phyloP scores from a whole-genome alignment of 1,140 invertebrate genomes.

The Adelges cooleyi region DNA sequence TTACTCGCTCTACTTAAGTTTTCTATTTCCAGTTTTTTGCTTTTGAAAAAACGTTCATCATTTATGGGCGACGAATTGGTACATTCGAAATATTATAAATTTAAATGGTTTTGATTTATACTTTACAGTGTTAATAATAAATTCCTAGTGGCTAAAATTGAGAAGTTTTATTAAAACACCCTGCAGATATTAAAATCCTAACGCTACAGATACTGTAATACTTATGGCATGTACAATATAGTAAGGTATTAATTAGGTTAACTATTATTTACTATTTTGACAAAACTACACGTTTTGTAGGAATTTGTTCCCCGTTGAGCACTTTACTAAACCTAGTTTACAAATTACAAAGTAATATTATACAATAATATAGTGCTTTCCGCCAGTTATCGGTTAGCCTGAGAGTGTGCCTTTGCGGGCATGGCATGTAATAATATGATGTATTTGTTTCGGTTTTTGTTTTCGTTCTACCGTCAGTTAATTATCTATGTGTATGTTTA shows the following conservation, averaged over 20 bases:
- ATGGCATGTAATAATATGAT: too few relatives aligned
- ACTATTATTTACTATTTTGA: neutral
- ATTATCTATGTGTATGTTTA: too few relatives aligned
- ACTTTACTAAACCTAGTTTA: conserved; percentile 4
- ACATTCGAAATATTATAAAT: too few relatives aligned
- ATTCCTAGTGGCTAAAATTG: too few relatives aligned
- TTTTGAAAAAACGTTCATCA: too few relatives aligned
- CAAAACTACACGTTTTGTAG: neutral
- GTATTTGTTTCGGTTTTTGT: too few relatives aligned
- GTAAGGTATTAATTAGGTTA: neutral
- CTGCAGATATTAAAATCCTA: conserved; percentile 16
- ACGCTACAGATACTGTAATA: neutral
- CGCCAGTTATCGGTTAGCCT: neutral
- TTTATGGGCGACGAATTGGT: too few relatives aligned
- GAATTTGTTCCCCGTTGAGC: conserved; percentile 14
- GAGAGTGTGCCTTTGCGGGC: neutral
- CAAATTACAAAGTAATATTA: neutral
- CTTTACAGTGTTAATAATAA: too few relatives aligned
- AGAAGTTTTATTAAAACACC: conserved; percentile 8
- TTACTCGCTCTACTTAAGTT: too few relatives aligned
- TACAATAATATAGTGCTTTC: neutral
- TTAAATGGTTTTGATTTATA: too few relatives aligned
- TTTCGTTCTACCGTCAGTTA: too few relatives aligned
- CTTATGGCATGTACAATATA: neutral
- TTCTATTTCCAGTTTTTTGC: too few relatives aligned